phyloP scores from a whole-genome alignment of 2,888 invertebrate genomes.

The Onchidella celtica region DNA sequence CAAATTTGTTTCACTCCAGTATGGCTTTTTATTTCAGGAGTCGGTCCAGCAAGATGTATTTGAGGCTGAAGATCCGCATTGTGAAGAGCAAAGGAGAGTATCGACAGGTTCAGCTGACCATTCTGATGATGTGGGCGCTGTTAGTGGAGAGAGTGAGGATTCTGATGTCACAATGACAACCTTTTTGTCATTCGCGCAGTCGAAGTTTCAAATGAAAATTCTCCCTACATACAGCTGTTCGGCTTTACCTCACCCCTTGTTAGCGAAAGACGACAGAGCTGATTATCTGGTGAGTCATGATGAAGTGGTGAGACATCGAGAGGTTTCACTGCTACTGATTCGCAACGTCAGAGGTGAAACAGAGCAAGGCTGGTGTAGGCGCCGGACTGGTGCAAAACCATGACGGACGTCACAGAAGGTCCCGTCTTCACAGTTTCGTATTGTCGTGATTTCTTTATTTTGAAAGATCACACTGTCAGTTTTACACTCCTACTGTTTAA shows the following conservation, averaged over 20 bases:
- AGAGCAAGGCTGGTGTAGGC: too few relatives aligned
- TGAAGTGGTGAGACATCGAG: too few relatives aligned
- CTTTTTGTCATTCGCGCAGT: constrained; percentile 68
- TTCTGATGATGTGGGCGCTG: constrained; percentile 25
- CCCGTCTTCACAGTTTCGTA: too few relatives aligned
- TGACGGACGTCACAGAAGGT: too few relatives aligned
- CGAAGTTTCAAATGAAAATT: constrained; percentile 63
- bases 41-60: not conserved
- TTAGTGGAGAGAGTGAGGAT: constrained; percentile 44
- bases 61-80: not conserved
- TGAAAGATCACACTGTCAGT: too few relatives aligned
- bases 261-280: constrained; percentile 64
- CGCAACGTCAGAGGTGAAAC: too few relatives aligned
- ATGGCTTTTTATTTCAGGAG: not conserved
- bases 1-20: not conserved
- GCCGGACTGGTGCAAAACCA: too few relatives aligned
- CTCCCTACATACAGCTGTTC: constrained; percentile 68
- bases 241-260: constrained; percentile 63
- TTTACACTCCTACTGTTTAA: too few relatives aligned
- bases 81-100: not conserved
- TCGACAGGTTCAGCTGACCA: constrained; percentile 20
- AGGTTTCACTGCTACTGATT: too few relatives aligned
- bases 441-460: too few relatives aligned
- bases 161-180: constrained; percentile 54
- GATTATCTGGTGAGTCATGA: constrained; percentile 65